These are phyloP conservation scores for Platyrinchus mystaceus DNA, from an alignment of 2,797 vertebrate genomes.

Conservation along the genomic window DNA sequence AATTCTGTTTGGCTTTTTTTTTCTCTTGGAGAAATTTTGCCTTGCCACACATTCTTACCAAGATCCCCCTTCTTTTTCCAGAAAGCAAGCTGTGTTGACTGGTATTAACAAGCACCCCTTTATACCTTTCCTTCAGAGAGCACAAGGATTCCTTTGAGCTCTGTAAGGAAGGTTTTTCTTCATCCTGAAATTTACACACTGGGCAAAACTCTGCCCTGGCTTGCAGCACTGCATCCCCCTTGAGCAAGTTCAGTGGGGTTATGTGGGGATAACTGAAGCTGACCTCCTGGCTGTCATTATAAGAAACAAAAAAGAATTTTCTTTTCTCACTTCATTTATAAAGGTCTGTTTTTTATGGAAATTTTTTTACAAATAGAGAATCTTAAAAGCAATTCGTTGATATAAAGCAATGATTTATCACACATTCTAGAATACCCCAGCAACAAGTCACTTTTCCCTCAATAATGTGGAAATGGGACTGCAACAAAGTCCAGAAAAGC, in stretches of 20 bases:
- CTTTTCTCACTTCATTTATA: not conserved
- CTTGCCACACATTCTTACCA: not conserved
- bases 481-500: not conserved
- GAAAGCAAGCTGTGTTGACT: not conserved
- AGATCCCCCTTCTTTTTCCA: slow-evolving; percentile 46
- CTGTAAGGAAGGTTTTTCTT: slow-evolving; percentile 23
- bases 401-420: not conserved
- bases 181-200: not conserved
- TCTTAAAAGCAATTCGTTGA: not conserved
- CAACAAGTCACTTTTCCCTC: not conserved
- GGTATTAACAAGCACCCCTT: slow-evolving; percentile 50
- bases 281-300: slow-evolving; percentile 11
- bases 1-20: not conserved
- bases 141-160: slow-evolving; percentile 62
- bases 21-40: not conserved
- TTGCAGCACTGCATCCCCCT: not conserved
- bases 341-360: not conserved
- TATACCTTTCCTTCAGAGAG: slow-evolving; percentile 42
- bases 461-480: not conserved
- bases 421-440: not conserved
- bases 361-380: not conserved
- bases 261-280: slow-evolving; percentile 39
- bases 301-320: not conserved
- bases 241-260: slow-evolving; percentile 45
- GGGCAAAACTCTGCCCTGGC: not conserved